Evolutionary conservation across 2,888 invertebrate species (phyloP).

Genomic region (Cynaeus angustus): DNA sequence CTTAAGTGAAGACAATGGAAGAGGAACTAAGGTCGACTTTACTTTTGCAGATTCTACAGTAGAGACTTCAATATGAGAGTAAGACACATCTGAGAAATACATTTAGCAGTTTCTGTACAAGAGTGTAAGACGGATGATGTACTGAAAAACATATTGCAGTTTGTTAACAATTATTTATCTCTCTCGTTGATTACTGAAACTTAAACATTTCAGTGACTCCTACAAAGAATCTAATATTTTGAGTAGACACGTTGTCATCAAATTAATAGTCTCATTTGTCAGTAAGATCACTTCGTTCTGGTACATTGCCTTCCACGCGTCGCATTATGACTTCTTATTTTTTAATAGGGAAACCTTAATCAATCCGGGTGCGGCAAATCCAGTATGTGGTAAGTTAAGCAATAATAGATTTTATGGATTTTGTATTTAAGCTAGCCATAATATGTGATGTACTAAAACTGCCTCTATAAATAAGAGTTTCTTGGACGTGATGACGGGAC

Average conservation of each 20-base stretch:
- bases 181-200: not conserved
- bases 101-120: too few relatives aligned
- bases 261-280: constrained; percentile 18
- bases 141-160: too few relatives aligned
- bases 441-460: not conserved
- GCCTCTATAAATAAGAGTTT: not conserved
- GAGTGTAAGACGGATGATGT: too few relatives aligned
- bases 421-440: not conserved
- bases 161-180: not conserved
- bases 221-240: not conserved
- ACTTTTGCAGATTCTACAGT: too few relatives aligned
- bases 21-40: too few relatives aligned
- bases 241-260: not conserved
- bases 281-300: not conserved
- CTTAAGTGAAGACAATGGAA: too few relatives aligned
- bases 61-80: constrained; percentile 11
- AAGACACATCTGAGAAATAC: too few relatives aligned
- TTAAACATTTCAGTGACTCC: not conserved
- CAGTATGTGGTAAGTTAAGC: too few relatives aligned
- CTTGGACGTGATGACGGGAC: constrained; percentile 3
- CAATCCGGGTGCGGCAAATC: too few relatives aligned
- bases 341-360: not conserved
- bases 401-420: not conserved
- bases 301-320: not conserved
- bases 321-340: not conserved